Conservation (phyloP, 1,140 invertebrate genomes). For the Nebria ingens region DNA sequence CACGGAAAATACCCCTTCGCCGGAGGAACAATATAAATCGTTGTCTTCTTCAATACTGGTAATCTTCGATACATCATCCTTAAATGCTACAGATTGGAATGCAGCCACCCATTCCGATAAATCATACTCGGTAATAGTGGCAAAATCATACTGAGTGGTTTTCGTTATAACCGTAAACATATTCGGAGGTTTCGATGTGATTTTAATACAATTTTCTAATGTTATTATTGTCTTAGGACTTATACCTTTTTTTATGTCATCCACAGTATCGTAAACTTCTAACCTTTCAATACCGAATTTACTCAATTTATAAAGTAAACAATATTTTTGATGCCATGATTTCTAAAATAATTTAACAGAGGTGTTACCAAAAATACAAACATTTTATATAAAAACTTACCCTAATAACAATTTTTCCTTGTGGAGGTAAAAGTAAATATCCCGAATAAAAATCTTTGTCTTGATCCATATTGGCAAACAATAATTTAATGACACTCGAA, state of each 20-base stretch:
- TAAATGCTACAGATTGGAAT: constrained; percentile 74
- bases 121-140: constrained; percentile 56
- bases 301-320: constrained; percentile 65
- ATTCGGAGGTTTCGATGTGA: constrained; percentile 51
- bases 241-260: constrained; percentile 50
- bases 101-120: constrained; percentile 65
- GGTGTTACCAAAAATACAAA: constrained; percentile 10
- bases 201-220: constrained; percentile 76
- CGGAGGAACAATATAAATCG: constrained; percentile 72
- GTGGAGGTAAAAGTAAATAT: constrained; percentile 55
- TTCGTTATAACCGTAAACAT: constrained; percentile 61
- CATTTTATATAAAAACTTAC: constrained; percentile 27
- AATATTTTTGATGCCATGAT: constrained; percentile 67
- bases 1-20: constrained; percentile 67
- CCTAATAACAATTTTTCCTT: constrained; percentile 49
- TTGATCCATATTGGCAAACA: constrained; percentile 43
- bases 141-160: constrained; percentile 56
- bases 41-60: constrained; percentile 72
- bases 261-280: constrained; percentile 72
- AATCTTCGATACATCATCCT: constrained; percentile 48
- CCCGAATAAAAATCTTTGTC: constrained; percentile 56
- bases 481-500: too few species aligned
- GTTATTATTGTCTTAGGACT: constrained; percentile 67
- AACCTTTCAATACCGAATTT: constrained; percentile 72
- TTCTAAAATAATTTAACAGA: constrained; percentile 43